Conservation (phyloP, 37 sponge, comb jelly and placozoan species). For the Axinella damicornis region DNA sequence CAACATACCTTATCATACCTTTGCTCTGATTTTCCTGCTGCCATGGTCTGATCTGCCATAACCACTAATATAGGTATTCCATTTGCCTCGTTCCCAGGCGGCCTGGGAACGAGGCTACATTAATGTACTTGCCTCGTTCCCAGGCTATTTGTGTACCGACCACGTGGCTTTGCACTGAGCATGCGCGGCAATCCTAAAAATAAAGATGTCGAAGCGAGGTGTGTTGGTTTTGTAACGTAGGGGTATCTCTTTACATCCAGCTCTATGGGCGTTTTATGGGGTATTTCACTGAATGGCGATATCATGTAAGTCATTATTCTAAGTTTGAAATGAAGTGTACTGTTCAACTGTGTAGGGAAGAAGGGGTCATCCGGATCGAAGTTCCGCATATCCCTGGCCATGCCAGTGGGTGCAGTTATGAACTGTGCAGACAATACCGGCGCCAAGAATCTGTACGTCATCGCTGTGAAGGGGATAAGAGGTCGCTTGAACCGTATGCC, state of each 20-base stretch:
- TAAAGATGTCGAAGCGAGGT: conserved; percentile 87
- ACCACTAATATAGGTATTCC: background rate
- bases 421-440: conserved; percentile 99
- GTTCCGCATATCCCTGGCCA: conserved; percentile 95
- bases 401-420: conserved; percentile 98
- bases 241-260: conserved; percentile 13
- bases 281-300: too few relatives aligned
- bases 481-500: conserved; percentile 96
- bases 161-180: conserved; percentile 1
- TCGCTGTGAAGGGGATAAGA: conserved; percentile 95
- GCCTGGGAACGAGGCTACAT: too few relatives aligned
- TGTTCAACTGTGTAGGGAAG: conserved; percentile 52
- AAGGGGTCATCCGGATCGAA: conserved; percentile 93
- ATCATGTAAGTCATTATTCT: too few relatives aligned
- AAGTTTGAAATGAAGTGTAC: too few relatives aligned
- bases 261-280: too few relatives aligned
- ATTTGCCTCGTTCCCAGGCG: too few relatives aligned
- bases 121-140: background rate
- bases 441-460: conserved; percentile 97
- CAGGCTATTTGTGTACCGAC: too few relatives aligned
- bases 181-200: conserved; percentile 29
- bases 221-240: conserved; percentile 2
- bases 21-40: background rate
- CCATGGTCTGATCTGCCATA: background rate
- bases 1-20: too few relatives aligned